Evolutionary conservation across 2,797 vertebrate genomes (phyloP).

Genomic region (Oceanodroma leucorhoa): DNA sequence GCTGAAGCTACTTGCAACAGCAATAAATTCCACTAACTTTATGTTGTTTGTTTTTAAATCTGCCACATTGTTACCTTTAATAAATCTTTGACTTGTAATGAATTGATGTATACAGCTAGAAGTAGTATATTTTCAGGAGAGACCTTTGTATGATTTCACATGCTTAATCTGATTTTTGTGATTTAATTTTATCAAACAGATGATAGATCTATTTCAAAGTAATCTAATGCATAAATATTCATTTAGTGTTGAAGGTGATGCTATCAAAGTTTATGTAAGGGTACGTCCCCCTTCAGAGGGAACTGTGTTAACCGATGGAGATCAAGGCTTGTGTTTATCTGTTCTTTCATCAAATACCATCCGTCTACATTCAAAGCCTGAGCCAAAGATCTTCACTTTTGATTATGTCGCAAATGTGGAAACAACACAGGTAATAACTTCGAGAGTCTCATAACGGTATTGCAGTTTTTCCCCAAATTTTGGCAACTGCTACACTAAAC

Average conservation of each 20-base stretch:
- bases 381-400: constrained; percentile 91
- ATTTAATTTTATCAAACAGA: not conserved
- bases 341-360: constrained; percentile 87
- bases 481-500: not conserved
- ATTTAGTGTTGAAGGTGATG: constrained; percentile 84
- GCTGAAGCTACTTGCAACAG: not conserved
- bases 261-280: constrained; percentile 92
- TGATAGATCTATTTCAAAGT: not conserved
- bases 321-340: constrained; percentile 85
- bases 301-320: constrained; percentile 74
- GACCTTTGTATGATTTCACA: not conserved
- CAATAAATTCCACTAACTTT: not conserved
- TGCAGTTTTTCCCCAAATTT: not conserved
- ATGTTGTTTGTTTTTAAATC: not conserved
- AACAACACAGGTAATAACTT: constrained; percentile 84
- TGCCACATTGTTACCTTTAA: not conserved
- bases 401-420: constrained; percentile 91
- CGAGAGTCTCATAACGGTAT: accelerated
- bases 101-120: not conserved
- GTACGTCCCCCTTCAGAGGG: constrained; percentile 87
- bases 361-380: constrained; percentile 90
- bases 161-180: not conserved
- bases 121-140: not conserved
- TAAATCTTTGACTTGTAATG: not conserved
- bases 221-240: not conserved